phyloP scores from a whole-genome alignment of 2,888 invertebrate genomes.

The Incurvaria masculella region DNA sequence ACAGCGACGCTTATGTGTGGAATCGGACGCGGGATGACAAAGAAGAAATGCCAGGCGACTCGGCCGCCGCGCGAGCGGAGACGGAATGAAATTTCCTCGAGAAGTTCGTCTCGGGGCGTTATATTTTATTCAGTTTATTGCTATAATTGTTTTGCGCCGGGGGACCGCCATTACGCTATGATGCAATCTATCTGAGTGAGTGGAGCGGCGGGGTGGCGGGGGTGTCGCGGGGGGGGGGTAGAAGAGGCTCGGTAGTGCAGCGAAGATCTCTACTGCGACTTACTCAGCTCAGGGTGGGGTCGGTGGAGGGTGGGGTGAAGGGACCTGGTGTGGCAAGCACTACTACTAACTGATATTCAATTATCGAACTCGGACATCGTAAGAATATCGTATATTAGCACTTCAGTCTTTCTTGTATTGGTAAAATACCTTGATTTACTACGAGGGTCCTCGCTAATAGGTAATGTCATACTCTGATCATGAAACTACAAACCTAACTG shows the following conservation, averaged over 20 bases:
- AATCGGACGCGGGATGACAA: constrained; percentile 42
- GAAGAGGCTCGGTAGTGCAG: not conserved
- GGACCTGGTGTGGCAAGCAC: not conserved
- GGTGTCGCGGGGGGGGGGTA: constrained; percentile 11
- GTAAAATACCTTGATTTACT: too few species aligned
- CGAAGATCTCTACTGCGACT: too few species aligned
- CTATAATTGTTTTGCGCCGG: constrained; percentile 46
- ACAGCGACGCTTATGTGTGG: constrained; percentile 18
- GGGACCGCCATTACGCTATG: constrained; percentile 38
- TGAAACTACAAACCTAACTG: too few species aligned
- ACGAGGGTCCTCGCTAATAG: too few species aligned
- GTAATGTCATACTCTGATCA: too few species aligned
- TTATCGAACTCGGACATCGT: constrained; percentile 30
- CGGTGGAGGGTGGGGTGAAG: not conserved
- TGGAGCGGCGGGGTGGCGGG: constrained; percentile 31
- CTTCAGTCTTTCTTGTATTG: too few species aligned
- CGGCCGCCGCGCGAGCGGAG: constrained; percentile 26
- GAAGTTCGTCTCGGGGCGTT: constrained; percentile 9
- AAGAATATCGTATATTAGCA: too few species aligned
- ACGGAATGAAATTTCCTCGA: not conserved
- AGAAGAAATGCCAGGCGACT: constrained; percentile 33
- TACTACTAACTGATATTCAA: constrained; percentile 23
- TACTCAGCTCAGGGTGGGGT: not conserved
- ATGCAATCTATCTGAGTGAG: constrained; percentile 51
- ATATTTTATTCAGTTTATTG: constrained; percentile 46